Evolutionary conservation across 2,113 vertebrate genomes (phyloP), one percentile per base, ranked within the genome.

Genomic region (Pseudopodoces humilis): DNA sequence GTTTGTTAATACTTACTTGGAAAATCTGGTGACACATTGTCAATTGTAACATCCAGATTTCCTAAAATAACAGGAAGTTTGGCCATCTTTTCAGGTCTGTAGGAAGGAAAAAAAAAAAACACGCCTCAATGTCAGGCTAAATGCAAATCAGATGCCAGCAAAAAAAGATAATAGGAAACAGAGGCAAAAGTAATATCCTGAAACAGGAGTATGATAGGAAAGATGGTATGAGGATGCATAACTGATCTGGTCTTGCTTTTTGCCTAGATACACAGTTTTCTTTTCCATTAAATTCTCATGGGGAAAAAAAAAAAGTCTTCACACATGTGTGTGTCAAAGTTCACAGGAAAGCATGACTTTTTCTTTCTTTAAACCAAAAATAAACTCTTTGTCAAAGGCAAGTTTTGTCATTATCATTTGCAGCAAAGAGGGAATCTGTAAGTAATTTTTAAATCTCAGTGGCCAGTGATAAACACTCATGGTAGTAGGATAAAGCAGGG

Each of bases 61-160:
- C 99, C 99, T 92, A 99, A 97, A 98, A 99, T 99, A 96, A 99
- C 99, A 74, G 99, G 99, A 94, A 99, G 98, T 95, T 99, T 99
- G 90, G 99, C 98, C 99, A 99, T 99, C 98, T 99, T 99, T 97
- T 99, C 99, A 84, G 98, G 99, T 97, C 99, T 99, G 93, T 78
- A 97, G 95, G 96, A 85, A 88, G 39, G 89, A 95, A 88, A 76
- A 94, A 94, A 94, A 92, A 94, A 94, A 86, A 44, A 8, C 11
- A 15, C 30, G 41, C 49, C 47, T 55, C 91, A 92, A 91, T 63
- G 44, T 92, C 83, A 93, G 74, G 24, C 52, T 59, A 95, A 76
- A 60, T 63, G 50, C 46, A 90, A 92, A 94, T 25, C 67, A 87
- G 17, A 77, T 58, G 68, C 28, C 89, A 72, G 92, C 56, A 28